Evolutionary conservation across 2,888 invertebrate genomes (phyloP).

Genomic region (Ctena decussata): DNA sequence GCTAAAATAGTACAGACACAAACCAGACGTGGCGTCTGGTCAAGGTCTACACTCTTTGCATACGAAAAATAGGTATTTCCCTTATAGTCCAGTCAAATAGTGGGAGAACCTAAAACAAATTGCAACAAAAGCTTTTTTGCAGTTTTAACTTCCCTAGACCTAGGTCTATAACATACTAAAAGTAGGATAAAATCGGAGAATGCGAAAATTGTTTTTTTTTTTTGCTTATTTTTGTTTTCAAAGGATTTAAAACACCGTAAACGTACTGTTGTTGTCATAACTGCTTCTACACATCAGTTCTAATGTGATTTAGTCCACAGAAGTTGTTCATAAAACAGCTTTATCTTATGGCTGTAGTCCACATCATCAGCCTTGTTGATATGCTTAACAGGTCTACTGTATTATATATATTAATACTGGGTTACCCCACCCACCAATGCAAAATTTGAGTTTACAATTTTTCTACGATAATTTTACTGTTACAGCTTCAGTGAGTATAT

Average conservation of each 20-base stretch:
- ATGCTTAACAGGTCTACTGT: neutral
- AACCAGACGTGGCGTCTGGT: no score
- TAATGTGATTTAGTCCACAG: neutral
- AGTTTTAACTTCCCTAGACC: neutral
- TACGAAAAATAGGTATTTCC: no score
- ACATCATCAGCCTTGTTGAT: neutral
- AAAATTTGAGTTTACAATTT: neutral
- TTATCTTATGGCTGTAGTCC: no score
- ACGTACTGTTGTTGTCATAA: neutral
- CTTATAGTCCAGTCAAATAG: no score
- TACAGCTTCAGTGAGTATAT: no score
- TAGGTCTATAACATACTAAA: neutral
- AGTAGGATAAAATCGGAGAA: neutral
- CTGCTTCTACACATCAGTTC: neutral
- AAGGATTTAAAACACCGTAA: neutral
- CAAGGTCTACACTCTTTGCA: no score
- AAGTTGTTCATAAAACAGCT: no score
- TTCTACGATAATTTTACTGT: no score
- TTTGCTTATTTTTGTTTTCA: neutral
- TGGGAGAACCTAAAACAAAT: neutral
- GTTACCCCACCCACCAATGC: neutral
- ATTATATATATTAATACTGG: neutral
- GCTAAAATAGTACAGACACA: no score
- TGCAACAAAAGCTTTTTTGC: neutral
- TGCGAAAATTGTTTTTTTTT: no score